Evolutionary conservation across 2,888 invertebrate genomes (phyloP).

Genomic region (Drosophila nigritarsus): DNA sequence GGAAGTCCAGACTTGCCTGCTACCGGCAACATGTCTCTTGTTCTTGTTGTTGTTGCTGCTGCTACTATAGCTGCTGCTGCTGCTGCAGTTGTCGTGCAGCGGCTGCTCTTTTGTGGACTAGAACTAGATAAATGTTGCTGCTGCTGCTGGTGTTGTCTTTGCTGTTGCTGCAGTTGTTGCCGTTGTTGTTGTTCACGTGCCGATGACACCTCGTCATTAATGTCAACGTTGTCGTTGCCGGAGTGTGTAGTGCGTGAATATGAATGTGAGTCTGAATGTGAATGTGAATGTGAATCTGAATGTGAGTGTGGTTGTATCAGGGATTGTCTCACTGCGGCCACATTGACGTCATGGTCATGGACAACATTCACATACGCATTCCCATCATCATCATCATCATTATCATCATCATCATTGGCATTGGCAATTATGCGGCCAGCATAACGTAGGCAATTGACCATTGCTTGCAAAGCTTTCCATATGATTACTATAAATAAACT

Average conservation of each 20-base stretch:
- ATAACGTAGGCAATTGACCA: conserved; percentile 58
- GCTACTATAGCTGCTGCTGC: conserved; percentile 30
- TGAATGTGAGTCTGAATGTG: conserved; percentile 11
- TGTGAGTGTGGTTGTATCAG: conserved; percentile 16
- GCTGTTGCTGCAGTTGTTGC: conserved; percentile 24
- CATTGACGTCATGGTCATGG: conserved; percentile 70
- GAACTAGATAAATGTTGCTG: conserved; percentile 64
- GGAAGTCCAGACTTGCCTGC: conserved; percentile 63
- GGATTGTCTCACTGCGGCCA: conserved; percentile 39
- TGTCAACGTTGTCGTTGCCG: conserved; percentile 51
- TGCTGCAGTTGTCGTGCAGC: conserved; percentile 41
- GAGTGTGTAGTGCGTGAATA: conserved; percentile 39
- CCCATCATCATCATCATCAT: conserved; percentile 29
- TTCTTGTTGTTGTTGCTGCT: conserved; percentile 33
- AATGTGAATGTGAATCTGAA: background rate
- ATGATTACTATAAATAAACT: conserved; percentile 80
- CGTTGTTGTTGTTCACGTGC: conserved; percentile 69
- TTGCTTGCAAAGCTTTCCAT: conserved; percentile 72
- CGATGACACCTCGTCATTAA: conserved; percentile 82
- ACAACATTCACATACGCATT: conserved; percentile 36
- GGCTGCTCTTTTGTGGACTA: conserved; percentile 63
- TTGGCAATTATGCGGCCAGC: conserved; percentile 53
- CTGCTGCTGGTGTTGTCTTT: conserved; percentile 40
- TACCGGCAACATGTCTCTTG: conserved; percentile 47
- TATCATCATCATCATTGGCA: conserved; percentile 26